Percentiles rank a stretch among this genome's conserved stretches.
These are phyloP conservation scores for Morus bassanus DNA, from an alignment of 2,797 vertebrate species.

Conservation along the genomic window DNA sequence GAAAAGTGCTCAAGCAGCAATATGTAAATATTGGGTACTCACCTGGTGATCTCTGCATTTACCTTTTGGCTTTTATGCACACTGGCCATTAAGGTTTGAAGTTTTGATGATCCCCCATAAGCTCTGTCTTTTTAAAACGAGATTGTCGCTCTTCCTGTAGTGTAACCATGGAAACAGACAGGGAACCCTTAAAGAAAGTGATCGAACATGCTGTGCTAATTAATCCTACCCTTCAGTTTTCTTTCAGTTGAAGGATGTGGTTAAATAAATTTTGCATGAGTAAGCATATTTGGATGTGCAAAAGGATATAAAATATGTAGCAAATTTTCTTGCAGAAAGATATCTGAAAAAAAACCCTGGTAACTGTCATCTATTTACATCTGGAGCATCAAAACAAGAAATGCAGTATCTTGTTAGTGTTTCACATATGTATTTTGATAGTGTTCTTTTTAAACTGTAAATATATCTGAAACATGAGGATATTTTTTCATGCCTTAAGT, in stretches of 20 bases:
- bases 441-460: background rate
- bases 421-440: background rate
- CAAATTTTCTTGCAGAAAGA: constrained; percentile 36
- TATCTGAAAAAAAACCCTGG: background rate
- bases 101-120: constrained; percentile 68
- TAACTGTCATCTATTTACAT: background rate
- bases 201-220: constrained; percentile 79
- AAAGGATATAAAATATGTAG: constrained; percentile 57
- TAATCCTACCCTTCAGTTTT: constrained; percentile 74
- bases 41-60: constrained; percentile 34
- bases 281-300: constrained; percentile 71
- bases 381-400: constrained; percentile 3
- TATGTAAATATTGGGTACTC: constrained; percentile 15
- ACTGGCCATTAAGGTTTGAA: constrained; percentile 57
- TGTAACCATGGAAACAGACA: constrained; percentile 81
- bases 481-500: background rate
- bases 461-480: background rate
- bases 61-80: constrained; percentile 64
- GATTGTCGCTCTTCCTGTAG: constrained; percentile 69
- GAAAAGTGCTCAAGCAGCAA: background rate
- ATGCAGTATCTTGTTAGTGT: background rate
- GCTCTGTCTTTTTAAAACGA: constrained; percentile 66
- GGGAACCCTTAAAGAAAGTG: constrained; percentile 73
- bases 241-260: constrained; percentile 62
- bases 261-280: constrained; percentile 80